A percentile compares a stretch with the other conserved stretches of the same genome.
Evolutionary conservation across 2,888 invertebrate genomes (phyloP).

Genomic region (Sympetrum striolatum): DNA sequence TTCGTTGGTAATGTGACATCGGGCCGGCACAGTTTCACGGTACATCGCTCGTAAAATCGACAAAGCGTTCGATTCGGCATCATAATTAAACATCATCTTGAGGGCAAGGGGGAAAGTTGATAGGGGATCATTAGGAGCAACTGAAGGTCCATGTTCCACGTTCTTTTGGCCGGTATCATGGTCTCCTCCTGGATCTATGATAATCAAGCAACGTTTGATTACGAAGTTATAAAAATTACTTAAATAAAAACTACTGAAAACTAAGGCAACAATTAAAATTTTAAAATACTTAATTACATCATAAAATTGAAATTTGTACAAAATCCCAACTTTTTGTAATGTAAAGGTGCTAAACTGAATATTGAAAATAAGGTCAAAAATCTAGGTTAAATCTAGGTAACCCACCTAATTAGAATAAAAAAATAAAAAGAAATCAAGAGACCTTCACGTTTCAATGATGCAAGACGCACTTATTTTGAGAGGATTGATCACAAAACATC

Average conservation of each 20-base stretch:
- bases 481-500: too few relatives aligned
- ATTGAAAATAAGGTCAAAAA: too few relatives aligned
- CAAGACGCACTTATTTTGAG: too few relatives aligned
- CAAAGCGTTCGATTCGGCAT: slow-evolving; percentile 80
- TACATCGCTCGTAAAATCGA: slow-evolving; percentile 81
- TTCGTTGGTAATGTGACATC: slow-evolving; percentile 58
- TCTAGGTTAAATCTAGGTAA: too few relatives aligned
- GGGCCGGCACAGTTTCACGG: slow-evolving; percentile 79
- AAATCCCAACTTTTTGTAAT: background rate
- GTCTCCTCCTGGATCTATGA: background rate
- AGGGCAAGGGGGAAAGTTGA: slow-evolving; percentile 73
- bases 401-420: too few relatives aligned
- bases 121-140: slow-evolving; percentile 37
- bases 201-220: too few relatives aligned
- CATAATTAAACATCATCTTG: slow-evolving; percentile 93
- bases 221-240: too few relatives aligned
- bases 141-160: background rate
- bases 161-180: background rate
- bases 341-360: background rate
- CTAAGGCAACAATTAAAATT: background rate
- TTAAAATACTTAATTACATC: background rate
- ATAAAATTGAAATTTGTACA: background rate
- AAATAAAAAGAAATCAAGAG: too few relatives aligned
- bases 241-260: too few relatives aligned
- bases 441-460: too few relatives aligned